phyloP scores from a whole-genome alignment of 2,113 vertebrate species.

The Carlito syrichta region DNA sequence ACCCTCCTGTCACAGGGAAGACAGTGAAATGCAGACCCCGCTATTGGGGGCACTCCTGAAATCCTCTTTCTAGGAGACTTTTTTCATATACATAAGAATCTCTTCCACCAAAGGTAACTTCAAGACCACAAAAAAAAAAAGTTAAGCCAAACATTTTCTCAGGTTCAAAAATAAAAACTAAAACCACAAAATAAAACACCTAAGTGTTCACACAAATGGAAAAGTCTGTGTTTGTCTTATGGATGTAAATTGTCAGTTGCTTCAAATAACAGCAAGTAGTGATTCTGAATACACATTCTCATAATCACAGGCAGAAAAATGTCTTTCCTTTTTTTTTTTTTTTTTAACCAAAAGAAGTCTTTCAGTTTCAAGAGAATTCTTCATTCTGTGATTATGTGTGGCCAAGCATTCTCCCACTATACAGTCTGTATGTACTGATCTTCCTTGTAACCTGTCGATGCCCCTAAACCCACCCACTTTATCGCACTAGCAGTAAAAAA shows the following conservation, averaged over 20 bases:
- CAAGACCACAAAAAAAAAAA: not conserved
- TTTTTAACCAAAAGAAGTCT: not conserved
- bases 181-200: not conserved
- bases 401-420: not conserved
- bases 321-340: not conserved
- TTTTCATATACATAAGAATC: not conserved
- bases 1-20: not conserved
- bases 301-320: not conserved
- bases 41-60: not conserved
- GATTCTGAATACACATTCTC: not conserved
- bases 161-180: not conserved
- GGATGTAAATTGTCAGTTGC: not conserved
- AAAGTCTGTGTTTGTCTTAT: not conserved
- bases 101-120: not conserved
- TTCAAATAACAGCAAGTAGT: not conserved
- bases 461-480: not conserved
- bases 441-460: no score
- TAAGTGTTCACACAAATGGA: not conserved
- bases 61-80: not conserved
- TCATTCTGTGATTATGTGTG: not conserved
- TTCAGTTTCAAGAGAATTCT: not conserved
- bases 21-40: not conserved
- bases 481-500: slow-evolving; percentile 64
- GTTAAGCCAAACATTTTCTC: not conserved
- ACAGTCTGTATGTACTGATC: not conserved